Evolutionary conservation across 2,113 vertebrate genomes (phyloP).

Genomic region (Python bivittatus): DNA sequence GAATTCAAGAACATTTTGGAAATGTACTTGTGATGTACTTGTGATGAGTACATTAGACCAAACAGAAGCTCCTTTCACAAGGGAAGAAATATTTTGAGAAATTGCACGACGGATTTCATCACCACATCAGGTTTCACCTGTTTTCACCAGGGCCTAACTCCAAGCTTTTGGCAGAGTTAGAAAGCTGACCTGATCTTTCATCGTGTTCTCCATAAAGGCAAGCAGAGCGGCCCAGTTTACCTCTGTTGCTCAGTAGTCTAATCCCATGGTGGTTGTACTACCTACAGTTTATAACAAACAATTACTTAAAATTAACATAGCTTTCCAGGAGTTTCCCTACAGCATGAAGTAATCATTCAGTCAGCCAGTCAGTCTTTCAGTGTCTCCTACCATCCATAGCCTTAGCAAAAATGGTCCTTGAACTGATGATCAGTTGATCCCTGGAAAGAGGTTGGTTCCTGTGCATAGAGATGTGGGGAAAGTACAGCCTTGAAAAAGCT

Average conservation of each 20-base stretch:
- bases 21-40: too few species aligned
- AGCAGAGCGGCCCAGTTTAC: background rate
- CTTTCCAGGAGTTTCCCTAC: background rate
- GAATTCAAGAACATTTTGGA: background rate
- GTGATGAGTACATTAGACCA: background rate
- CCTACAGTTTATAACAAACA: background rate
- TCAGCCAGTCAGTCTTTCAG: background rate
- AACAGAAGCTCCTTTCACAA: background rate
- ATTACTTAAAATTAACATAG: background rate
- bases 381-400: background rate
- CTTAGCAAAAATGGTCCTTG: background rate
- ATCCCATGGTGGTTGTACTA: background rate
- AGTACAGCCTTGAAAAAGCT: background rate
- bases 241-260: background rate
- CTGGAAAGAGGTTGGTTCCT: background rate
- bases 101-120: background rate
- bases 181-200: background rate
- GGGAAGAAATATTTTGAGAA: background rate
- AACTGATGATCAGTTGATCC: background rate
- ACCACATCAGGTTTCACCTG: background rate
- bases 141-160: background rate
- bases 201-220: background rate
- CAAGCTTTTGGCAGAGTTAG: background rate
- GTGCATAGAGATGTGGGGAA: background rate
- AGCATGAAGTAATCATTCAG: background rate